phyloP scores from a whole-genome alignment of 2,888 invertebrate genomes.

The Xanthia icteritia region DNA sequence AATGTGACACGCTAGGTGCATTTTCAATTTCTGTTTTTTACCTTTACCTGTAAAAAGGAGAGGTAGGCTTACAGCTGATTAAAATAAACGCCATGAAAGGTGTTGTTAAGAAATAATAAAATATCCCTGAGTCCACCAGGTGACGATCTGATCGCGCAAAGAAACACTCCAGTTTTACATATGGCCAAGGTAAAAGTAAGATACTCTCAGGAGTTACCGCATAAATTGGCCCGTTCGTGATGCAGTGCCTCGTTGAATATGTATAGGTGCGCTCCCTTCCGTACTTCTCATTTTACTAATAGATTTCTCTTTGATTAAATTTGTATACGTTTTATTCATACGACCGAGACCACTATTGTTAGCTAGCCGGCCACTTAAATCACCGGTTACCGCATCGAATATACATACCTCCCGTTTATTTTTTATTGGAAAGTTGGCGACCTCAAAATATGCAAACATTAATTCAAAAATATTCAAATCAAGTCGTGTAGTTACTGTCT shows the following conservation, averaged over 20 bases:
- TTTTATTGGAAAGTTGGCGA: constrained; percentile 49
- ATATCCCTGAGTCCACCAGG: constrained; percentile 75
- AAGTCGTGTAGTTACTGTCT: constrained; percentile 28
- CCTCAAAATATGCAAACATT: constrained; percentile 45
- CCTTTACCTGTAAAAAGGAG: constrained; percentile 19
- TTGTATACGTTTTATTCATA: constrained; percentile 90
- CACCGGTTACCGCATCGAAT: constrained; percentile 77
- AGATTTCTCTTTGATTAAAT: constrained; percentile 91
- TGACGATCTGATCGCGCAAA: constrained; percentile 86
- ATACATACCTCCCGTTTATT: constrained; percentile 50
- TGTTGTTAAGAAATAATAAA: constrained; percentile 69
- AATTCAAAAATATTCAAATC: constrained; percentile 51
- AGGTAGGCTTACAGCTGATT: constrained; percentile 31
- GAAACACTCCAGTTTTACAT: constrained; percentile 89
- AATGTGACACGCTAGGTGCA: constrained; percentile 68
- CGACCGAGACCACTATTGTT: constrained; percentile 86
- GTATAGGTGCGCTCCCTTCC: constrained; percentile 90
- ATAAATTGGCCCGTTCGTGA: constrained; percentile 90
- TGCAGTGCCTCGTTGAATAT: constrained; percentile 90
- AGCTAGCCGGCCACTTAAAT: constrained; percentile 82
- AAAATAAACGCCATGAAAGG: constrained; percentile 40
- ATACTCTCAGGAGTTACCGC: constrained; percentile 88
- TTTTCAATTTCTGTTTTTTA: constrained; percentile 63
- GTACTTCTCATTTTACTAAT: constrained; percentile 91
- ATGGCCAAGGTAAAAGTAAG: constrained; percentile 87